Conservation (phyloP, 2,797 vertebrate species). For the Halcyon chelicuti region DNA sequence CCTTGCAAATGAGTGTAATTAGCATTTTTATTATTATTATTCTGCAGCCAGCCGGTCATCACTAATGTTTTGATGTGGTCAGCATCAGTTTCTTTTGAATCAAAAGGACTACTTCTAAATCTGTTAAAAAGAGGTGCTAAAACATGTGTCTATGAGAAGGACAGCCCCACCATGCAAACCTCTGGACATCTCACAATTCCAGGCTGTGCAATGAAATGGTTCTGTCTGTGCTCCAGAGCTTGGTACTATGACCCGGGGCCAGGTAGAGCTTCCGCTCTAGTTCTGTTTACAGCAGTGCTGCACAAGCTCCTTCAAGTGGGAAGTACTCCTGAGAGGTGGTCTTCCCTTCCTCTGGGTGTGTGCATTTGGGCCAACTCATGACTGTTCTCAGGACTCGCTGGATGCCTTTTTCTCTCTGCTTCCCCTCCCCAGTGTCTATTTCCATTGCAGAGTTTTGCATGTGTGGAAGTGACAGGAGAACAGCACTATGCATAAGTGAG, state of each 20-base stretch:
- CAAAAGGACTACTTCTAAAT: not conserved
- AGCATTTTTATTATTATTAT: not conserved
- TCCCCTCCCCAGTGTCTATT: not conserved
- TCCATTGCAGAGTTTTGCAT: not conserved
- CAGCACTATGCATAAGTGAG: not conserved
- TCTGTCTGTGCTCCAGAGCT: not conserved
- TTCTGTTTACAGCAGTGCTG: not conserved
- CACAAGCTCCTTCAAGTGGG: accelerated
- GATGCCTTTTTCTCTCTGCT: not conserved
- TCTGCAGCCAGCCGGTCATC: not conserved
- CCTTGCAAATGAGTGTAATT: not conserved
- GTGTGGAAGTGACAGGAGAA: not conserved
- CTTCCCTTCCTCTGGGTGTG: not conserved
- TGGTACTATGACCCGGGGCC: accelerated
- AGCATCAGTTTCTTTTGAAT: not conserved
- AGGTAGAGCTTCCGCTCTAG: accelerated
- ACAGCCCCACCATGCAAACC: not conserved
- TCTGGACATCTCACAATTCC: not conserved
- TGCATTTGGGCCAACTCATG: accelerated
- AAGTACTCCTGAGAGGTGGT: not conserved
- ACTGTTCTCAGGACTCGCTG: not conserved
- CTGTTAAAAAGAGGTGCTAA: not conserved
- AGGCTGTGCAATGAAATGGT: accelerated
- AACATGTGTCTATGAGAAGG: not conserved
- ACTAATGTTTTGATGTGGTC: not conserved